phyloP scores from a whole-genome alignment of 2,113 vertebrate species.

The Seriola quinqueradiata region DNA sequence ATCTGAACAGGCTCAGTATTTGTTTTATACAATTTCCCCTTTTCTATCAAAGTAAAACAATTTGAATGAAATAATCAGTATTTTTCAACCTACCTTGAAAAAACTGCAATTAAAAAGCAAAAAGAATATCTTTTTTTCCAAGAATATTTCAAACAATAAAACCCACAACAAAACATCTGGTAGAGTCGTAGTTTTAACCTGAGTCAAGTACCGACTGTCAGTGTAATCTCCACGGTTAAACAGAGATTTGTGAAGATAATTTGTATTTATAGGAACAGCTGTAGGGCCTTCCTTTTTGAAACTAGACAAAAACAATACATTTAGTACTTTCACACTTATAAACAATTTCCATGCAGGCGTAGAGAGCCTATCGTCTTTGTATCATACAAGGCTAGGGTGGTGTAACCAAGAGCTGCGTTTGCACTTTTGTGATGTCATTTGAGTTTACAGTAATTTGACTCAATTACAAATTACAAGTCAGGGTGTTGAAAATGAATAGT shows the following conservation, averaged over 20 bases:
- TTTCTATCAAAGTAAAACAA: neutral
- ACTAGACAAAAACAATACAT: conserved; percentile 45
- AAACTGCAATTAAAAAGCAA: neutral
- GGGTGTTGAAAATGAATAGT: conserved; percentile 3
- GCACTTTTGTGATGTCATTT: conserved; percentile 28
- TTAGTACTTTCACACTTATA: conserved; percentile 53
- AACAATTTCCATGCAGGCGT: conserved; percentile 52
- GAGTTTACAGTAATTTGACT: conserved; percentile 57
- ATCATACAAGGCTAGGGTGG: neutral
- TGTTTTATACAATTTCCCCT: neutral
- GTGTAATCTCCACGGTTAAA: conserved; percentile 1
- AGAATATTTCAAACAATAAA: neutral
- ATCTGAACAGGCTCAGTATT: neutral
- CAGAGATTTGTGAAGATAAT: neutral
- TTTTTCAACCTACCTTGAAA: neutral
- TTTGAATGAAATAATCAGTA: neutral
- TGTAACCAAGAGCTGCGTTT: conserved; percentile 29
- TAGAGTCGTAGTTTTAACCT: neutral
- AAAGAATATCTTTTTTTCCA: neutral
- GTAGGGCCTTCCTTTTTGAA: conserved; percentile 55
- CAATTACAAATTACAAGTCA: conserved; percentile 24
- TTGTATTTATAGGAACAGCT: conserved; percentile 47
- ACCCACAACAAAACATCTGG: neutral
- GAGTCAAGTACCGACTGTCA: neutral
- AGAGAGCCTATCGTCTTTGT: conserved; percentile 21